A percentile compares a stretch with the other conserved stretches of the same genome.
Conservation (phyloP, 2,888 invertebrate species). For the Archaeoteleia sp. region DNA sequence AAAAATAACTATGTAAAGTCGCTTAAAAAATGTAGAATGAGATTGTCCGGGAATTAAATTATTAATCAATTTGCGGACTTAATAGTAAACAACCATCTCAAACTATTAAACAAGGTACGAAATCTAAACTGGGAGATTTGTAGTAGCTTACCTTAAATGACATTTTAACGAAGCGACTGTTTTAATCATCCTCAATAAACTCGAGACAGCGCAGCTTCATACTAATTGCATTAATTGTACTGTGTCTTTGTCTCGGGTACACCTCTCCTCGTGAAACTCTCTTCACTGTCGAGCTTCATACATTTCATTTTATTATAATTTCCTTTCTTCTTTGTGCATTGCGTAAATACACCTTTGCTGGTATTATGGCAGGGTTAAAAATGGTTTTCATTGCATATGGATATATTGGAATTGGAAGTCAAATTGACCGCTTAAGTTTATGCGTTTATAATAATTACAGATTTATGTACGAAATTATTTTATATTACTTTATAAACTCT, state of each 20-base stretch:
- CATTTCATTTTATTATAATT: slow-evolving; percentile 16
- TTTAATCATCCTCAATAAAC: slow-evolving; percentile 66
- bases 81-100: slow-evolving; percentile 30
- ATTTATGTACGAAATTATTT: no score
- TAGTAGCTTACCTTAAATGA: slow-evolving; percentile 35
- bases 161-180: slow-evolving; percentile 65
- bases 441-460: no score
- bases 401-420: no score
- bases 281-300: slow-evolving; percentile 9
- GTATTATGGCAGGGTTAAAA: no score
- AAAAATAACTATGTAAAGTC: slow-evolving; percentile 6
- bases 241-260: slow-evolving; percentile 55
- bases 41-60: no score
- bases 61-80: slow-evolving; percentile 24
- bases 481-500: no score
- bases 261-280: slow-evolving; percentile 13
- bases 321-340: slow-evolving; percentile 17
- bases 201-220: slow-evolving; percentile 51
- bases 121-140: slow-evolving; percentile 23
- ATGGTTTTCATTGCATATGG: no score
- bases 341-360: not conserved
- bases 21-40: no score
- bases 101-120: slow-evolving; percentile 27
- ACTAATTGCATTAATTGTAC: slow-evolving; percentile 65
- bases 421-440: no score